phyloP scores from a whole-genome alignment of 1,140 invertebrate species.

The Bombus waltoni region DNA sequence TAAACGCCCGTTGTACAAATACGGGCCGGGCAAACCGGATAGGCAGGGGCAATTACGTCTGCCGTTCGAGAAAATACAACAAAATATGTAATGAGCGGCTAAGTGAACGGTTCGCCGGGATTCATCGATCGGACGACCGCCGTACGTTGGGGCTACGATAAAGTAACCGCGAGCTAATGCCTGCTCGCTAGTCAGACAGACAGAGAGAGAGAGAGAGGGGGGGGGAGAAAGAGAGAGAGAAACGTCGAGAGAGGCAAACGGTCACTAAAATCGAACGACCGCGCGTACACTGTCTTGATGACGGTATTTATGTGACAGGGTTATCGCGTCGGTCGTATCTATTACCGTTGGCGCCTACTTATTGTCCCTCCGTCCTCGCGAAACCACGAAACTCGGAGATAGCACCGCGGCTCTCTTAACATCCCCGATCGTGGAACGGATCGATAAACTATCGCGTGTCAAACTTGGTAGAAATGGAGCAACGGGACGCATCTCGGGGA shows the following conservation, averaged over 20 bases:
- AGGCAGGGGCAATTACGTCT: slow-evolving; percentile 6
- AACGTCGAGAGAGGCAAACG: slow-evolving; percentile 6
- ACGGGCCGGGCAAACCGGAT: neutral
- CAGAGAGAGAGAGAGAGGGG: neutral
- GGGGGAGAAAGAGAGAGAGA: neutral
- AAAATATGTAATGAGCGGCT: slow-evolving; percentile 20
- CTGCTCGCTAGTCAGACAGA: too few relatives aligned
- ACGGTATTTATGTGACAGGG: slow-evolving; percentile 56
- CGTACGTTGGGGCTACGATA: neutral
- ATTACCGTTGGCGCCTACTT: slow-evolving; percentile 44
- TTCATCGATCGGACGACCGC: slow-evolving; percentile 7
- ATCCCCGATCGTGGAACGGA: neutral
- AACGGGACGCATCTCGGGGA: too few relatives aligned
- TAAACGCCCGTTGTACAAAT: neutral
- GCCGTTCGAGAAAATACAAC: neutral
- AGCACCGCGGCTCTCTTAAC: neutral
- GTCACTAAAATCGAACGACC: slow-evolving; percentile 38
- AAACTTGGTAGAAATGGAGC: too few relatives aligned
- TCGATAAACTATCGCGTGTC: neutral
- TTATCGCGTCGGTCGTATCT: slow-evolving; percentile 51
- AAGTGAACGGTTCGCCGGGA: slow-evolving; percentile 13
- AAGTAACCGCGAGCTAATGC: neutral
- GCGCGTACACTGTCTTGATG: slow-evolving; percentile 40
- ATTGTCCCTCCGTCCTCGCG: neutral
- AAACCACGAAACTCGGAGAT: neutral